Base-by-base conservation (phyloP, 2,797 vertebrate species). In the Chelonia mydas region DNA sequence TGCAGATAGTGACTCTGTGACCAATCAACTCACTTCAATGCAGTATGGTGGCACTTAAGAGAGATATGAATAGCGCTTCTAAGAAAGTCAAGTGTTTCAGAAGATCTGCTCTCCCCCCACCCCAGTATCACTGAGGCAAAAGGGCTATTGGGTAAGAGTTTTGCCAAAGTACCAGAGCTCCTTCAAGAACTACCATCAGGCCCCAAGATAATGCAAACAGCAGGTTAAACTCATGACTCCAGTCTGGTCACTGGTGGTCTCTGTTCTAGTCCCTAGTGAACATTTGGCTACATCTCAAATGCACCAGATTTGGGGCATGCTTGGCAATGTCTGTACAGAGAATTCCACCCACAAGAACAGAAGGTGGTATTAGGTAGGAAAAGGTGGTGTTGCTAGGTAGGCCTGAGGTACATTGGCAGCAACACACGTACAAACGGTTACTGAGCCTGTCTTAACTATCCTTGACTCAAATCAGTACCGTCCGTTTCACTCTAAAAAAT, bases 361-460 rank as follows among this genome's bases (percentile, higher is more conserved):
- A 21, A 68, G 16, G n/a, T 68, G 31, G 5, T n/a, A 16, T 37
- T 37, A 68, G 65, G 33, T 21, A 21, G 65, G 77, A 82, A 61
- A 57, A 10, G 81, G 76, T 68, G 68, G 17, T 33, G 53, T 27
- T 79, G 23, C 57, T 81, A 37, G 74, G 83, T 53, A 28, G 74
- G 88, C 86, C 49, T 90, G 83, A 94, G 61, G 61, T 54, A 49
- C 95, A 89, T 80, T 41, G 50, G 85, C n/a, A 96, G 74, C 93
- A 88, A 82, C 81, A 92, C 76, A 61, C 21, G 82, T 72, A 94
- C 92, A 93, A 93, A 89, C 13, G 23, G 81, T 49, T 94, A 89
- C 74, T 84, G 83, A 86, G 93, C 93, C 88, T 79, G 45, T 93
- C 94, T 92, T 96, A 81, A 94, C 90, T 72, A 81, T 92, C 88